Evolutionary conservation across 2,888 invertebrate species (phyloP).

Genomic region (Rambutsinella grinnellia): DNA sequence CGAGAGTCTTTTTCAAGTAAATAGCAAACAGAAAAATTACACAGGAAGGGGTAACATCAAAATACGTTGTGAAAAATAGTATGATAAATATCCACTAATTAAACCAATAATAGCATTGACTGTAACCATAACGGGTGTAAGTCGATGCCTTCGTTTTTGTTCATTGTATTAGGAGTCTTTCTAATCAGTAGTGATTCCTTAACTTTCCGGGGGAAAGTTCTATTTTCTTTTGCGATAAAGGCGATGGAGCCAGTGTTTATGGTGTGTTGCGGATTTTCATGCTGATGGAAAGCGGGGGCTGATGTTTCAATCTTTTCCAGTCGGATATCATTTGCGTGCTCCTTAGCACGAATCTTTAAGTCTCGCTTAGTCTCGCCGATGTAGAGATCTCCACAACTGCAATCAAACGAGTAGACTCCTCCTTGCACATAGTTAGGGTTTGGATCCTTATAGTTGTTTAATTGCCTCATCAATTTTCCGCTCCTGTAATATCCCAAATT

Average conservation of each 20-base stretch:
- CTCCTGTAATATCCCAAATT: no score
- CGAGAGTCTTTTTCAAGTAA: no score
- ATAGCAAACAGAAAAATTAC: no score
- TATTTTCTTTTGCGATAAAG: neutral
- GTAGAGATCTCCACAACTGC: neutral
- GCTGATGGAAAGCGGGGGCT: neutral
- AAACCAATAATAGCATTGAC: no score
- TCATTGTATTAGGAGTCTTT: neutral
- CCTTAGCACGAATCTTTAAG: neutral
- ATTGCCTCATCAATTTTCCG: no score
- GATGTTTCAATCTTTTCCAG: neutral
- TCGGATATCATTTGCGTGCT: neutral
- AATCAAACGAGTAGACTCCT: neutral
- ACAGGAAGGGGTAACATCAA: no score
- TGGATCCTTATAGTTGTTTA: no score
- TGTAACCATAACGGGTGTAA: neutral
- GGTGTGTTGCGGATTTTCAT: neutral
- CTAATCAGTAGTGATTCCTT: neutral
- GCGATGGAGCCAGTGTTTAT: neutral
- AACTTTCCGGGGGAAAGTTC: neutral
- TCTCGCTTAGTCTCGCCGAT: neutral
- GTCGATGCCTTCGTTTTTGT: neutral
- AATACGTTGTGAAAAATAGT: no score
- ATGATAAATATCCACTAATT: no score
- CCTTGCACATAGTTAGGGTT: no score